Evolutionary conservation across 2,797 vertebrate species (phyloP).

Genomic region (Cirrhinus mrigala): DNA sequence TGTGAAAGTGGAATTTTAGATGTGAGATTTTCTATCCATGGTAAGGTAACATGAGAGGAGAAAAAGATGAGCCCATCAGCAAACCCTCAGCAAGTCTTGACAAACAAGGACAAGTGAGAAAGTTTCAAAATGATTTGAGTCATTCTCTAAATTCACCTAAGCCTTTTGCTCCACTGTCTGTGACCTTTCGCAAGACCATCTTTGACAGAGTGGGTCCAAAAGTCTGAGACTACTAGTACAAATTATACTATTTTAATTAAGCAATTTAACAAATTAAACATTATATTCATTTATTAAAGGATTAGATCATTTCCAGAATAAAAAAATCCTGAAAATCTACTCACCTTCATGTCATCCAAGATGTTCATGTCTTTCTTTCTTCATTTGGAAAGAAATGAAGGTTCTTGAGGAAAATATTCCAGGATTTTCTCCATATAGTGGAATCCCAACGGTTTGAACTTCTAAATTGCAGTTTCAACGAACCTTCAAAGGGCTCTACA

Average conservation of each 20-base stretch:
- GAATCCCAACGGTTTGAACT: too few relatives aligned
- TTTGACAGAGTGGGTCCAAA: not conserved
- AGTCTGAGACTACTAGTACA: not conserved
- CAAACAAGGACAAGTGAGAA: not conserved
- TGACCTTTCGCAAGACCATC: not conserved
- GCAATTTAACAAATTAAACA: not conserved
- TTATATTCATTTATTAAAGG: not conserved
- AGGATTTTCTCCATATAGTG: too few relatives aligned
- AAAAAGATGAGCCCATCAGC: not conserved
- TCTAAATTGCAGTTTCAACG: too few relatives aligned
- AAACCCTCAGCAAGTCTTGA: conserved; percentile 16
- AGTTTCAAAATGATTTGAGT: not conserved
- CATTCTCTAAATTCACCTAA: not conserved
- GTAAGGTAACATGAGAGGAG: not conserved
- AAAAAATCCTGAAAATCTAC: too few relatives aligned
- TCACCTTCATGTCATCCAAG: too few relatives aligned
- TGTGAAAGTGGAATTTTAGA: conserved; percentile 1
- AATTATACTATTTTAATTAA: not conserved
- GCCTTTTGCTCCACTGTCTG: not conserved
- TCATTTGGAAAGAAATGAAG: too few relatives aligned
- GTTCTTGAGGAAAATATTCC: too few relatives aligned
- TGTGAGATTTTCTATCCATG: not conserved
- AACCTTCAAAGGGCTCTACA: too few relatives aligned
- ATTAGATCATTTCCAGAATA: too few relatives aligned
- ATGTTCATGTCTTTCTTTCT: too few relatives aligned